Conservation (phyloP, 1,140 invertebrate genomes). For the Oscheius sp. region DNA sequence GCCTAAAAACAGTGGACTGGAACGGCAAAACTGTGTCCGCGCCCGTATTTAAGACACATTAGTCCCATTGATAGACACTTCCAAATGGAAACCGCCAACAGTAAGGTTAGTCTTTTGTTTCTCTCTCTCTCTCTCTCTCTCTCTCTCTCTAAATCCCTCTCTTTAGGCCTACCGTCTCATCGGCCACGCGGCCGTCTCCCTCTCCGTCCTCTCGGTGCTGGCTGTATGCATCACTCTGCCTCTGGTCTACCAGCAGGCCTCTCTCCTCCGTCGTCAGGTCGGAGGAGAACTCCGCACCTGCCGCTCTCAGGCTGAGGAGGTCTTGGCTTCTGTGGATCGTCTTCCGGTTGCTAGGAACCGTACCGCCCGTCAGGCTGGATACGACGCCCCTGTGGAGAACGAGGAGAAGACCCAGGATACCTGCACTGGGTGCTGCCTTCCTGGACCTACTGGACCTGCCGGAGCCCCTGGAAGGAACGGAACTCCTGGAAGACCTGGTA, state of each 20-base stretch:
- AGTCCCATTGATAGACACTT: background rate
- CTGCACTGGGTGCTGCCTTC: conserved; percentile 26
- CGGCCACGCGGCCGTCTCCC: conserved; percentile 15
- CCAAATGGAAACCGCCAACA: background rate
- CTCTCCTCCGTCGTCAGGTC: conserved; percentile 24
- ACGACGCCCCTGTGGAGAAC: background rate
- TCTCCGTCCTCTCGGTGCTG: conserved; percentile 26
- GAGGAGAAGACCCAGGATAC: conserved; percentile 12
- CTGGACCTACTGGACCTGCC: conserved; percentile 31
- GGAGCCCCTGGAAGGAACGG: conserved; percentile 31
- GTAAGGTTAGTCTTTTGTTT: background rate
- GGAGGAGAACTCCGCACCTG: conserved; percentile 16
- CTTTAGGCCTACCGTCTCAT: conserved; percentile 14
- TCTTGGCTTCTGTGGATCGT: conserved; percentile 12
- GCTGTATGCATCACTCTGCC: conserved; percentile 38
- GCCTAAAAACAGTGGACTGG: conserved; percentile 1
- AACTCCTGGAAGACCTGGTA: conserved; percentile 25
- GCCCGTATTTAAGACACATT: background rate
- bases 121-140: background rate
- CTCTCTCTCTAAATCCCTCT: background rate
- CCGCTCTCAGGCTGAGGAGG: conserved; percentile 10
- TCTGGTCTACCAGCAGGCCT: conserved; percentile 29
- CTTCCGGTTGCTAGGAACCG: conserved; percentile 18
- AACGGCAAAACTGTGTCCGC: conserved; percentile 2
- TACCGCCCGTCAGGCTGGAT: conserved; percentile 35